Percentiles rank a stretch among this genome's conserved stretches.
phyloP scores from a whole-genome alignment of 2,888 invertebrate species.

The Apotomis betuletana region DNA sequence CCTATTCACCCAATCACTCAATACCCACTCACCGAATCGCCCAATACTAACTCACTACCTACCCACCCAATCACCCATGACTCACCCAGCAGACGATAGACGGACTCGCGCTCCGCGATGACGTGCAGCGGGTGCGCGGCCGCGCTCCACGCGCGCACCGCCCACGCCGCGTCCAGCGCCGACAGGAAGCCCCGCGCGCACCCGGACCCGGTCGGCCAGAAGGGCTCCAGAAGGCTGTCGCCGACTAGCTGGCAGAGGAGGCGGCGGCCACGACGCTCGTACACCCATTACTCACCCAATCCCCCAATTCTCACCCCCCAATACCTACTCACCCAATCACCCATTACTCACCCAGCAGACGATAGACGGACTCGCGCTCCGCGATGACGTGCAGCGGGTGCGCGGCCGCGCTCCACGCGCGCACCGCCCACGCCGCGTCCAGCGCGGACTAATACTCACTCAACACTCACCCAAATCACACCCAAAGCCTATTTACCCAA shows the following conservation, averaged over 20 bases:
- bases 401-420: too few relatives aligned
- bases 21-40: too few relatives aligned
- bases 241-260: constrained; percentile 96
- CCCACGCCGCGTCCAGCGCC: constrained; percentile 98
- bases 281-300: too few relatives aligned
- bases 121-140: constrained; percentile 90
- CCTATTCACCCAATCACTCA: too few relatives aligned
- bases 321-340: too few relatives aligned
- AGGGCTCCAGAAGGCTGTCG: constrained; percentile 97
- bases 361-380: too few relatives aligned
- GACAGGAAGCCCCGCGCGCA: constrained; percentile 98
- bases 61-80: not conserved
- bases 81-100: constrained; percentile 89
- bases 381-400: too few relatives aligned
- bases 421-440: too few relatives aligned
- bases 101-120: constrained; percentile 96
- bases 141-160: constrained; percentile 90
- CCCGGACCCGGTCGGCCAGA: constrained; percentile 99
- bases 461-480: constrained; percentile 37
- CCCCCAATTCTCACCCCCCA: too few relatives aligned
- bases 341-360: constrained; percentile 70
- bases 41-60: too few relatives aligned
- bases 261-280: constrained; percentile 86
- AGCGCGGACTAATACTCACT: too few relatives aligned
- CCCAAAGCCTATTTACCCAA: too few relatives aligned